Base-by-base conservation (phyloP, 2,888 invertebrate genomes). In the Tillus elongatus region DNA sequence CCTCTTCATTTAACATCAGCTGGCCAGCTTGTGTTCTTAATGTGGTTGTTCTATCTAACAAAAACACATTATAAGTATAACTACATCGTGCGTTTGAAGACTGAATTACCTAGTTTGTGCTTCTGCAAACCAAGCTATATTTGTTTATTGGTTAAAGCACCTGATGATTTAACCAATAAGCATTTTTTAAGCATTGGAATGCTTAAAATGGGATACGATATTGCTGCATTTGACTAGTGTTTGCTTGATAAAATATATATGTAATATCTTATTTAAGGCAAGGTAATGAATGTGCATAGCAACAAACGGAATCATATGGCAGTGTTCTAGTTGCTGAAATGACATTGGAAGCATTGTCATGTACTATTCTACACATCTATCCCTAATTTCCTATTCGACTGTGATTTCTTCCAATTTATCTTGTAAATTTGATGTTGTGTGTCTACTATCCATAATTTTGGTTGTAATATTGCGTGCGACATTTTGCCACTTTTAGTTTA, bases 281-380 rank as follows among this genome's bases (percentile, higher is more conserved):
- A 15, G 4, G 33, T n/a, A 33, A 33, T 15, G 33, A 33, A 16
- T 33, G 33, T 2, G 33, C 33, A 10, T 10, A 14, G 9, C 33
- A 33, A 8, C 16, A 14, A 30, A 31, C 37, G 14, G 46, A 42
- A 24, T 41, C 34, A 37, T 13, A 43, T 2, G 40, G 36, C 10
- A 35, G 36, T 16, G 30, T 10, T 40, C 36, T 36, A 4, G 38
- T 36, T 15, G 49, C 47, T 26, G 30, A 36, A 27, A 44, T 43
- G 24, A 53, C 53, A 42, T 53, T 53, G 4, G 42, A 31, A 31
- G 51, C 52, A 40, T 53, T 53, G 37, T 53, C 51, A 35, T 50
- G 49, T 2, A 52, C 45, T 24, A 46, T 40, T 27, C 47, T 12
- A 35, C 15, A 27, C 44, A 31, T 46, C 50, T 45, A 3, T 44